Base-by-base conservation (phyloP, 2,113 vertebrate species). In the Halcyon senegalensis region DNA sequence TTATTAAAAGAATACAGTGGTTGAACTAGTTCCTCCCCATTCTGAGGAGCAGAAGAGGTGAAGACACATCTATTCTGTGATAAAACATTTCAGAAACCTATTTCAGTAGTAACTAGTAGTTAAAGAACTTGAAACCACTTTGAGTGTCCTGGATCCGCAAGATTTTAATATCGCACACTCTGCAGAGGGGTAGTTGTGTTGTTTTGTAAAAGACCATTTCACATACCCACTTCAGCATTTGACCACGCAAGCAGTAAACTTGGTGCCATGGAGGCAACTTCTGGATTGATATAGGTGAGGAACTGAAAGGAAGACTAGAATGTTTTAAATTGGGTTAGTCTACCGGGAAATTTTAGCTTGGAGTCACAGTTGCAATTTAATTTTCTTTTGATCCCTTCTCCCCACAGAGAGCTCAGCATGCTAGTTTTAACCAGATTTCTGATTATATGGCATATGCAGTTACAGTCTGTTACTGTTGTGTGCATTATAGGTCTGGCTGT, bases 371-470 rank as follows among this genome's bases (percentile, higher is more conserved):
- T 37, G 14, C 58, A 78, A 74, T 62, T 75, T 89, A 2, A 13
- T 64, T 89, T 87, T 60, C 46, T 72, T 51, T 70, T 82, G 33
- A 68, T 87, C 23, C 25, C 2, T 19, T 75, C 23, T 82, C 25
- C 31, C 31, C 19, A 16, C 31, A n/a, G 84, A 94, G 63, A 81
- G 33, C 43, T 75, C 74, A 94, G 37, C 51, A 14, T 84, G 51
- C 56, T 89, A 56, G 58, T 58, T 87, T 84, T 91, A 91, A 94
- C 39, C 53, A 84, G 81, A 79, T 96, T 94, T 79, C 77, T 89
- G 43, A 33, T 94, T 56, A 24, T 16, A 48, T 43, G 66, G 35
- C 74, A 43, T 31, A 51, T 43, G 27, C 20, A 59, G 64, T 94
- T 94, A 39, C 53, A 43, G 58, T 50, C 82, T 75, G 69, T 68